Evolutionary conservation across 2,797 vertebrate genomes (phyloP), one percentile per base, ranked within the genome.

Genomic region (Macroramphosus scolopax): DNA sequence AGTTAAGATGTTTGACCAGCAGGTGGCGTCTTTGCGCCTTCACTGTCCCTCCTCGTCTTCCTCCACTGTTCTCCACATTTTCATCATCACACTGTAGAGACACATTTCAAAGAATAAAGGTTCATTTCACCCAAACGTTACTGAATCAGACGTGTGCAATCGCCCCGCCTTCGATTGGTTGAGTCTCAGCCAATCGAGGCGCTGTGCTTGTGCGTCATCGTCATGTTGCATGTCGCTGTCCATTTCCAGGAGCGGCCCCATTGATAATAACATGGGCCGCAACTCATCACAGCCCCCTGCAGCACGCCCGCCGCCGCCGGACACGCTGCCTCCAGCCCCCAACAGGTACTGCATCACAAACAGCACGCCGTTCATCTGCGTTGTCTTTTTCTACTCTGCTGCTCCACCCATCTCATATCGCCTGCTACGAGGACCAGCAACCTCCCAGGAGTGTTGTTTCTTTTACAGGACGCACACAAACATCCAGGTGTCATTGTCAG

Each of bases 301-400:
- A 55, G 85, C 86, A 68, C 85, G 88, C 66, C 63, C 80, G 41
- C 79, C 73, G 51, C 17, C 68, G 52, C 36, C 71, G 85, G 89
- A 83, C 81, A 58, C 84, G 43, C 89, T 80, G 8, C 86, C 87
- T 83, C 90, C 92, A 68, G 90, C 93, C 52, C 91, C 93, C 74
- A 96, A 91, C 94, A 98, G 96, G 95, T 96, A 98, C 77, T 69
- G 55, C 80, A 78, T 73, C 65, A 50, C 72, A 65, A 75, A 55
- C 59, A 59, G 48, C 32, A 55, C 49, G 16, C 40, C 15, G n/a
- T 3, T 65, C 45, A 39, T 63, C 69, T 73, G 61, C 79, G 69
- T 68, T 53, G 72, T 83, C 74, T 76, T 76, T 68, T 67, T 51
- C 53, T 68, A 65, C 51, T 72, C 35, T 5, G 18, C 50, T 45